Conservation (phyloP, 2,888 invertebrate genomes). For the Eudasyphora cyanicolor region DNA sequence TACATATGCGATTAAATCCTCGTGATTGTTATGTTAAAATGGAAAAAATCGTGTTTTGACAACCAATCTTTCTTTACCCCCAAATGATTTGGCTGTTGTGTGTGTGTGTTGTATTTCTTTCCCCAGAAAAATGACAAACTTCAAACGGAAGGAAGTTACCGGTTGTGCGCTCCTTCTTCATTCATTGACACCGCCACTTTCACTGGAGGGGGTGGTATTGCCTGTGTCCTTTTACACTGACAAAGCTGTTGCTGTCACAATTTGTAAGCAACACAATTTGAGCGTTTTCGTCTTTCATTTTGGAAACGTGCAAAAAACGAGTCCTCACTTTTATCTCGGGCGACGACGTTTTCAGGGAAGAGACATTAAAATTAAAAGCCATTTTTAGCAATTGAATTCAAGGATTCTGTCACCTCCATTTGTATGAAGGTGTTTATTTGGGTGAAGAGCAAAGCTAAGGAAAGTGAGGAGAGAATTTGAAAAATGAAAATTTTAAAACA, state of each 20-base stretch:
- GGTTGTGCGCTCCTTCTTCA: not conserved
- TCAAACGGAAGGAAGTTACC: not conserved
- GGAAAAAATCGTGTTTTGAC: constrained; percentile 58
- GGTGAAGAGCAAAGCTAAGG: not conserved
- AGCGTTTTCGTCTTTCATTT: not conserved
- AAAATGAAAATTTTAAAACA: not conserved
- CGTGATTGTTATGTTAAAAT: constrained; percentile 43
- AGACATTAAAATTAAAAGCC: constrained; percentile 12
- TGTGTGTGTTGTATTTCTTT: not conserved
- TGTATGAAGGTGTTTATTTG: not conserved
- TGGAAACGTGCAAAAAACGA: not conserved
- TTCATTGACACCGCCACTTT: not conserved
- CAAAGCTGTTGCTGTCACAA: not conserved
- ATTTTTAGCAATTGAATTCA: not conserved
- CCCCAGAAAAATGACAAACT: not conserved
- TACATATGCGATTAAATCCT: not conserved
- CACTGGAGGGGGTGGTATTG: too few relatives aligned
- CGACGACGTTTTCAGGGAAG: too few relatives aligned
- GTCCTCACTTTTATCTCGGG: not conserved
- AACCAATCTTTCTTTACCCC: constrained; percentile 34
- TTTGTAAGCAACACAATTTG: not conserved
- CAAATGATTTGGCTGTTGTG: not conserved
- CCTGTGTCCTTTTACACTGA: not conserved
- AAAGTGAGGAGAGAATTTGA: not conserved
- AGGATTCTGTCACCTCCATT: not conserved